A percentile compares a stretch with the other conserved stretches of the same genome.
Evolutionary conservation across 2,797 vertebrate species (phyloP).

Genomic region (Brotula barbata): DNA sequence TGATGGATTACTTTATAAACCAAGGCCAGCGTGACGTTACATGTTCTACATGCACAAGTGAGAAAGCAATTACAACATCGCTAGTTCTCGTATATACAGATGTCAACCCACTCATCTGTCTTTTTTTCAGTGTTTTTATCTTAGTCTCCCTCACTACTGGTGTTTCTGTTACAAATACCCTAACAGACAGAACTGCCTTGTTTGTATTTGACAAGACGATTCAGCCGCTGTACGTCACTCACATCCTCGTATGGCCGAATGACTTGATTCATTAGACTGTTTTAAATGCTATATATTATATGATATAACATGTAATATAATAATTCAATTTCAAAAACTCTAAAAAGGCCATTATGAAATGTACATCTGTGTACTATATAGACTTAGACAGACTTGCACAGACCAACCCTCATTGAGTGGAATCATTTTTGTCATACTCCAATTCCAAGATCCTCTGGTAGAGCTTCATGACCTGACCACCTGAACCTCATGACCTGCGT

Average conservation of each 20-base stretch:
- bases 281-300: neutral
- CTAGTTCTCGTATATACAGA: constrained; percentile 48
- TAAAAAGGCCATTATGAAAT: too few relatives aligned
- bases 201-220: constrained; percentile 10
- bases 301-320: too few relatives aligned
- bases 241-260: constrained; percentile 6
- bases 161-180: constrained; percentile 11
- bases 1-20: constrained; percentile 63
- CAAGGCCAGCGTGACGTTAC: constrained; percentile 31
- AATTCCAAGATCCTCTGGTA: too few relatives aligned
- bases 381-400: too few relatives aligned
- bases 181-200: constrained; percentile 8
- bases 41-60: constrained; percentile 51
- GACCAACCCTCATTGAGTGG: too few relatives aligned
- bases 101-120: constrained; percentile 26
- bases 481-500: too few relatives aligned
- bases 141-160: neutral
- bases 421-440: too few relatives aligned
- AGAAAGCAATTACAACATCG: constrained; percentile 59
- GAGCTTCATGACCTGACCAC: too few relatives aligned
- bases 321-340: neutral
- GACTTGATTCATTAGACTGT: neutral
- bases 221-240: constrained; percentile 24
- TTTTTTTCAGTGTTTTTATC: constrained; percentile 11
- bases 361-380: too few relatives aligned